Evolutionary conservation across 2,797 vertebrate species (phyloP).

Genomic region (Tiaroga cobitis): DNA sequence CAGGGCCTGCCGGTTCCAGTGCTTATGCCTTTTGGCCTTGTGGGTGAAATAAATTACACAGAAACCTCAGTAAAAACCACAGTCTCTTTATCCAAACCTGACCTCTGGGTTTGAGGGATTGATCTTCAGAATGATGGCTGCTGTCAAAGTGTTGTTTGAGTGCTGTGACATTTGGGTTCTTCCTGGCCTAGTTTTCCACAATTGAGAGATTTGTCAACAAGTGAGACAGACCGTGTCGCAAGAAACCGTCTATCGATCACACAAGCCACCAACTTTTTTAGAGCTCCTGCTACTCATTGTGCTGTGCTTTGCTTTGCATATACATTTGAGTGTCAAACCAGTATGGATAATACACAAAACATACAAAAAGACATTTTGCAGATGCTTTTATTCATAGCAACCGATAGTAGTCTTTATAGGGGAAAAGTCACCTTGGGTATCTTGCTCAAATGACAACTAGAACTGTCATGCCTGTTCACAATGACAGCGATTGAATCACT

Average conservation of each 20-base stretch:
- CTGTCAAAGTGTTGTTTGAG: slow-evolving; percentile 37
- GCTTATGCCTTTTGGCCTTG: slow-evolving; percentile 17
- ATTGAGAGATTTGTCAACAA: slow-evolving; percentile 25
- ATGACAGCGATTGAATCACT: background rate
- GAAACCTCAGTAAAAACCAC: slow-evolving; percentile 4
- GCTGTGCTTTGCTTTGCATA: background rate
- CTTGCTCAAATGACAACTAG: background rate
- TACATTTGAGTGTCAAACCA: background rate
- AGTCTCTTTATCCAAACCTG: slow-evolving; percentile 32
- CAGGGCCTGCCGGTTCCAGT: slow-evolving; percentile 26
- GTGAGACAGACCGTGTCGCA: slow-evolving; percentile 2
- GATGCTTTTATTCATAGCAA: background rate
- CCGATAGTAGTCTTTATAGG: background rate
- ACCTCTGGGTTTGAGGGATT: slow-evolving; percentile 43
- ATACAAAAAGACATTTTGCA: background rate
- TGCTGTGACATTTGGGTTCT: slow-evolving; percentile 25
- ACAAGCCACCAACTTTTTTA: background rate
- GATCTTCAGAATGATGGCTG: slow-evolving; percentile 19
- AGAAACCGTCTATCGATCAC: background rate
- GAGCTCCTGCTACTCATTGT: background rate
- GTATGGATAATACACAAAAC: background rate
- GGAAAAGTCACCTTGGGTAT: background rate
- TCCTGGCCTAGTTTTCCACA: slow-evolving; percentile 37
- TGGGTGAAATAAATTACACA: slow-evolving; percentile 14
- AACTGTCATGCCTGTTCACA: background rate